Percentiles rank a stretch among this genome's conserved stretches.
These are phyloP conservation scores for Monoplex corrugatus DNA, from an alignment of 2,888 invertebrate genomes.

Conservation along the genomic window DNA sequence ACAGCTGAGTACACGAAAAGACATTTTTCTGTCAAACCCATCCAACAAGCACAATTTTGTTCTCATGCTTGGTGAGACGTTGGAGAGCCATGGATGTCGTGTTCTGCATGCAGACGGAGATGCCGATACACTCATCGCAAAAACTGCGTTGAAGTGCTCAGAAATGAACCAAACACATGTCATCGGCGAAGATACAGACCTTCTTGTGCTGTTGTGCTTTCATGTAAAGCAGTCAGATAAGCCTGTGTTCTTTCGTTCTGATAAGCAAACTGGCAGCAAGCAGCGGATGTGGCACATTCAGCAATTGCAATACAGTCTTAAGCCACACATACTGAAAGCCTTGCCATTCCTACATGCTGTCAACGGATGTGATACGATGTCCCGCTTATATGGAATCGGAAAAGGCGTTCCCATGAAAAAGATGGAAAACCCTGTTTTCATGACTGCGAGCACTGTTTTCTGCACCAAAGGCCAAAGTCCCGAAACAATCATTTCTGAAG, in stretches of 20 bases:
- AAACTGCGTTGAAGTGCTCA: neutral
- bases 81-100: neutral
- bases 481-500: neutral
- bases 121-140: neutral
- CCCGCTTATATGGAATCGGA: too few species aligned
- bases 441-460: neutral
- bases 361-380: constrained; percentile 46
- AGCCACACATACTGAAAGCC: too few species aligned
- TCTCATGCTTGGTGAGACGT: neutral
- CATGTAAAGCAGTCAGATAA: neutral
- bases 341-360: constrained; percentile 44
- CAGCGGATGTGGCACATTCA: neutral
- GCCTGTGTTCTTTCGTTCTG: neutral
- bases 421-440: too few species aligned
- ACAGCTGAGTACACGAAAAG: constrained; percentile 54
- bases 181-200: neutral
- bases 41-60: neutral
- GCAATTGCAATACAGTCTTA: neutral
- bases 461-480: neutral
- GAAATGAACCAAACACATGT: neutral
- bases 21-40: neutral
- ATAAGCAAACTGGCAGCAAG: neutral
- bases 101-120: neutral
- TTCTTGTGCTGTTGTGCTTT: neutral
- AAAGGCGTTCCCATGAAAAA: too few species aligned